Conservation (phyloP, 2,113 vertebrate species). For the Chaetodon auriga region DNA sequence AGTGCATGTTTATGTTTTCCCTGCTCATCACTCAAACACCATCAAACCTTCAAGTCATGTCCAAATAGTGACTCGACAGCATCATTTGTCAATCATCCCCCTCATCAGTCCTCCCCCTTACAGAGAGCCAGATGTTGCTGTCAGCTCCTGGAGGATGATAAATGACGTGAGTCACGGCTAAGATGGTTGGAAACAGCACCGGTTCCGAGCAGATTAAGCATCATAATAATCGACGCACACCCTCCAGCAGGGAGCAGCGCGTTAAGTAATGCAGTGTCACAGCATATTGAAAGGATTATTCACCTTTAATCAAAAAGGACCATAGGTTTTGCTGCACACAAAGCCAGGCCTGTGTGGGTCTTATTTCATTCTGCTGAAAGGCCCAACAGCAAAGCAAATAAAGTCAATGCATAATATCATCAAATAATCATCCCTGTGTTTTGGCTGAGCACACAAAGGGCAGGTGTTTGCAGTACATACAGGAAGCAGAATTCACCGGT, state of each 20-base stretch:
- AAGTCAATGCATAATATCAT: slow-evolving; percentile 35
- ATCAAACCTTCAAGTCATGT: slow-evolving; percentile 23
- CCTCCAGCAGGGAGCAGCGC: not conserved
- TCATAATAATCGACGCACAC: not conserved
- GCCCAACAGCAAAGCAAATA: slow-evolving; percentile 36
- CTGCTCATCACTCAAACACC: slow-evolving; percentile 5
- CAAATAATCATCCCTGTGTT: slow-evolving; percentile 44
- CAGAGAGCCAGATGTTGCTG: slow-evolving; percentile 56
- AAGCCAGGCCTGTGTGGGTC: not conserved
- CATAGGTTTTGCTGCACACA: not conserved
- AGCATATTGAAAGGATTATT: slow-evolving; percentile 13
- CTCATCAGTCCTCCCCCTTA: not conserved
- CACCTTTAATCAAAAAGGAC: slow-evolving; percentile 18
- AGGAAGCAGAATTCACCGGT: slow-evolving; percentile 6
- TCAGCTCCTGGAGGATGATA: slow-evolving; percentile 47
- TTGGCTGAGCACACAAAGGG: slow-evolving; percentile 49
- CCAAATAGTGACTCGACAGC: not conserved
- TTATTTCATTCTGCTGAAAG: slow-evolving; percentile 30
- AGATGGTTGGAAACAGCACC: slow-evolving; percentile 8
- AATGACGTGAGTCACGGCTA: slow-evolving; percentile 36
- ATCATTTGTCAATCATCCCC: slow-evolving; percentile 46
- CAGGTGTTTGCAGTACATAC: slow-evolving; percentile 56
- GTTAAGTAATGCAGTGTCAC: not conserved
- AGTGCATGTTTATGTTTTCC: not conserved
- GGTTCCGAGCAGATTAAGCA: slow-evolving; percentile 4